Conservation (phyloP, 1,140 invertebrate species). For the Chionoecetes opilio region DNA sequence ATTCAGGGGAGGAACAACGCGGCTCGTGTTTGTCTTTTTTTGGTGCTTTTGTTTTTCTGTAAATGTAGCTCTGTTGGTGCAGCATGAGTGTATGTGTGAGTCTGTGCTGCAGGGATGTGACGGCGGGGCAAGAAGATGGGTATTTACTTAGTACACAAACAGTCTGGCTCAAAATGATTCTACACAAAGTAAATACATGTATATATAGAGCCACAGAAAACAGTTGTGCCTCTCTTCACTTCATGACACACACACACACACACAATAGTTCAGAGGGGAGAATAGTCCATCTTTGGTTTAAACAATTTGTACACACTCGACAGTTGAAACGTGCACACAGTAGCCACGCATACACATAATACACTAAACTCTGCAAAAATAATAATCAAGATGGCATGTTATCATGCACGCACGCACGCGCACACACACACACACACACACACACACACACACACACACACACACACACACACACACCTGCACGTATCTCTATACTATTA, state of each 20-base stretch:
- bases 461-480: slow-evolving; percentile 15
- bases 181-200: slow-evolving; percentile 9
- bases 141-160: not conserved
- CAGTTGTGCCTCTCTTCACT: not conserved
- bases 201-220: not conserved
- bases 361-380: no score
- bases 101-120: not conserved
- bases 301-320: not conserved
- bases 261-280: not conserved
- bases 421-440: not conserved
- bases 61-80: not conserved
- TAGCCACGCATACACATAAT: not conserved
- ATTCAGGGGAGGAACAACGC: no score
- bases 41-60: not conserved
- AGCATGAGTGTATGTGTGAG: slow-evolving; percentile 34
- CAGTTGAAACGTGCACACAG: slow-evolving; percentile 1
- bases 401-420: not conserved
- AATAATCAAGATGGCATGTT: no score
- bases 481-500: not conserved
- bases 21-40: not conserved
- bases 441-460: slow-evolving; percentile 37
- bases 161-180: not conserved
- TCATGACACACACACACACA: not conserved
- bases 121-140: not conserved
- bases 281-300: slow-evolving; percentile 5